Percentiles rank a stretch among this genome's conserved stretches.
phyloP scores from a whole-genome alignment of 2,797 vertebrate genomes.

The Todus mexicanus region DNA sequence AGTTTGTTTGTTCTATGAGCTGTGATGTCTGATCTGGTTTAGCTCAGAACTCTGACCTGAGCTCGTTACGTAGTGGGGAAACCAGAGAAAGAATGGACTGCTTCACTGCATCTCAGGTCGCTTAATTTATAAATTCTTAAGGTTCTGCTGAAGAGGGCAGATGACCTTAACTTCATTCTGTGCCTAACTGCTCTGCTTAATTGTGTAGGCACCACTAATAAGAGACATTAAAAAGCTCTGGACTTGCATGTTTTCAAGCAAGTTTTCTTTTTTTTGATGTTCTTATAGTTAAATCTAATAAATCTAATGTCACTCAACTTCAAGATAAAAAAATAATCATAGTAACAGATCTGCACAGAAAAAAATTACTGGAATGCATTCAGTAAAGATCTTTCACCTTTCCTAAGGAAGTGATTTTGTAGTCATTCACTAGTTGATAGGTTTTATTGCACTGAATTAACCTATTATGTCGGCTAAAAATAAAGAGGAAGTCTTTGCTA shows the following conservation, averaged over 20 bases:
- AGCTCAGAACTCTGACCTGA: neutral
- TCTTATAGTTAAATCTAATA: neutral
- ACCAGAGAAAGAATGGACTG: neutral
- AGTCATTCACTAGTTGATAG: neutral
- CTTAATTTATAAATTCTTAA: neutral
- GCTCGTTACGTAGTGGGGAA: neutral
- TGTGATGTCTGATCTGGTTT: neutral
- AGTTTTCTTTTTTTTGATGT: neutral
- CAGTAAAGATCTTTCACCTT: neutral
- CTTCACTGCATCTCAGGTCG: neutral
- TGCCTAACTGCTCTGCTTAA: neutral
- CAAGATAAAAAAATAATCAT: neutral
- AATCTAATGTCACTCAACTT: neutral
- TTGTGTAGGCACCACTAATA: neutral
- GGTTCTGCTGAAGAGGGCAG: neutral
- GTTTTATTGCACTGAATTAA: neutral
- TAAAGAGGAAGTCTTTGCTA: neutral
- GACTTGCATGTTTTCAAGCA: neutral
- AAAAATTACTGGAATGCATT: neutral
- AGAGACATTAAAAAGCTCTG: neutral
- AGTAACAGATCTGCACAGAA: neutral
- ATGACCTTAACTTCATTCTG: neutral
- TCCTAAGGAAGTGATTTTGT: neutral
- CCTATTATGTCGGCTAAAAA: neutral
- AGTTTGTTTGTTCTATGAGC: neutral